A percentile compares a stretch with the other conserved stretches of the same genome.
Evolutionary conservation across 2,888 invertebrate genomes (phyloP).

Genomic region (Zhuqinia jingwanae): DNA sequence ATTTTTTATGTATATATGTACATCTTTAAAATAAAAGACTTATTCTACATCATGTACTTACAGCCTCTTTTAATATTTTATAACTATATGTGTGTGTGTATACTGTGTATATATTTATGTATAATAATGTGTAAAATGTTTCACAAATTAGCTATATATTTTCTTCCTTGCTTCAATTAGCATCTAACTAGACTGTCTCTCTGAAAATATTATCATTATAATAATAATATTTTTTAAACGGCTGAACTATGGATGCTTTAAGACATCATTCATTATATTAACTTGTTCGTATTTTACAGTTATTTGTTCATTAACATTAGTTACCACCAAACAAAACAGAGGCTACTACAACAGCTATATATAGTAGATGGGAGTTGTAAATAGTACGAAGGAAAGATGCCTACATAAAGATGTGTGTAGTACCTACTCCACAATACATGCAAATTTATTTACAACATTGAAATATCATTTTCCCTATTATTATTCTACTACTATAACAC

Average conservation of each 20-base stretch:
- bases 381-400: slow-evolving; percentile 34
- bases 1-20: background rate
- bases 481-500: slow-evolving; percentile 52
- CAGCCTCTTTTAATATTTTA: too few species aligned
- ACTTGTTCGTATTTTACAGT: slow-evolving; percentile 40
- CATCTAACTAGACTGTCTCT: slow-evolving; percentile 56
- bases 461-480: slow-evolving; percentile 20
- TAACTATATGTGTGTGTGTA: too few species aligned
- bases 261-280: slow-evolving; percentile 20
- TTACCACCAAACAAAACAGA: slow-evolving; percentile 1
- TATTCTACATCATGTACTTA: too few species aligned
- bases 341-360: background rate
- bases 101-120: background rate
- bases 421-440: slow-evolving; percentile 19
- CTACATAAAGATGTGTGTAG: too few species aligned
- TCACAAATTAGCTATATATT: slow-evolving; percentile 38
- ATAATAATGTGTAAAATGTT: slow-evolving; percentile 1
- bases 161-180: slow-evolving; percentile 45
- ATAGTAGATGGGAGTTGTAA: too few species aligned
- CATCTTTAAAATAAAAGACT: too few species aligned
- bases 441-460: slow-evolving; percentile 36
- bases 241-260: background rate
- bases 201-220: slow-evolving; percentile 24
- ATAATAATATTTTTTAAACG: background rate
- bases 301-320: slow-evolving; percentile 44